Evolutionary conservation across 2,888 invertebrate species (phyloP), one percentile per base, ranked within the genome.

Genomic region (Panzeria rudis): DNA sequence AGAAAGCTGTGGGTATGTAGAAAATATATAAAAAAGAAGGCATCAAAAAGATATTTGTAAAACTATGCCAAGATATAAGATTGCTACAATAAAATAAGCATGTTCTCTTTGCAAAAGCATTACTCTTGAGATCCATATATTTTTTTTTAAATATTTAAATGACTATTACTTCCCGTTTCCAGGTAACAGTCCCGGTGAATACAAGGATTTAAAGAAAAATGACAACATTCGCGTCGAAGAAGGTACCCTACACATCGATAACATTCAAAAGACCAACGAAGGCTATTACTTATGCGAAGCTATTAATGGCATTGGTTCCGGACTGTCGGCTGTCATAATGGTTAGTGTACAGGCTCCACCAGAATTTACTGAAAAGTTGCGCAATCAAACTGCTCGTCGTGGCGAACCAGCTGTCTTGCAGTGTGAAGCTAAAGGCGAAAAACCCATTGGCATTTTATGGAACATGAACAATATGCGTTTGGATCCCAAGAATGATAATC

Each of bases 281-380:
- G 98, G 98, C 25, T 97, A 97, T 91, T 98, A 98, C 92, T 94
- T 98, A 56, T 99, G 99, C 92, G 98, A 98, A 93, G 98, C 98
- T 82, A 97, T 97, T 64, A 99, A 99, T 93, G 97, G 98, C 89
- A 98, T 99, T 89, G 98, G 98, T 85, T 97, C 98, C 85, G 98
- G 98, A 90, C 94, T 98, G 41, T 98, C 98, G 73, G 98, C 98
- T 88, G 98, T 98, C 25, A 97, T 98, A 88, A 95, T 97, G 89
- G 96, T 99, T 87, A 97, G 97, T 88, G 98, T 98, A 52, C 98
- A 98, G 96, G 98, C 98, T 82, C 98, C 98, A 84, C 98, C 98
- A 38, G 97, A 98, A 93, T 98, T 98, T 90, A 97, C 98, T 90
- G 97, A 97, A 88, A 98, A 98, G 93, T 94, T 97, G 91, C 95